Evolutionary conservation across 2,888 invertebrate species (phyloP).

Genomic region (Sycophila texana): DNA sequence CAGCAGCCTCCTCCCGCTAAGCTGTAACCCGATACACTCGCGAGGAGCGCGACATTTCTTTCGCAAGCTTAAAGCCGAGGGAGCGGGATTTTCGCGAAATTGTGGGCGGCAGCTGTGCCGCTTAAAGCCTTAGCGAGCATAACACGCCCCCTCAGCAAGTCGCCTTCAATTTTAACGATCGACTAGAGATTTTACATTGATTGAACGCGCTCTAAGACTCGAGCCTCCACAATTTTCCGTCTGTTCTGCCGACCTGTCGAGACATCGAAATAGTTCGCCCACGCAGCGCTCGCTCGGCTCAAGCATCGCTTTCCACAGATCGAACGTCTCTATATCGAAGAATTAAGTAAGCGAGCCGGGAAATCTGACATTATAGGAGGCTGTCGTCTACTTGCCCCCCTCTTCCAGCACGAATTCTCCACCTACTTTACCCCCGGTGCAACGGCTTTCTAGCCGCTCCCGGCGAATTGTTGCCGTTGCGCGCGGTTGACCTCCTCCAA

Average conservation of each 20-base stretch:
- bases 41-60: neutral
- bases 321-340: no score
- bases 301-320: neutral
- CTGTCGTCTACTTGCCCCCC: conserved; percentile 38
- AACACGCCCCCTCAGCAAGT: conserved; percentile 44
- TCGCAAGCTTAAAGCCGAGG: neutral
- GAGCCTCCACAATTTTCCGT: no score
- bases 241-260: no score
- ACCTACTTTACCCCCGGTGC: conserved; percentile 49
- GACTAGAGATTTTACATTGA: no score
- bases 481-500: conserved; percentile 62
- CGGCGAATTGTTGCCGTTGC: conserved; percentile 11
- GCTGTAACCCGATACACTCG: conserved; percentile 33
- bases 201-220: no score
- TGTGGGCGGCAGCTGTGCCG: conserved; percentile 18
- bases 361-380: conserved; percentile 26
- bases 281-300: no score
- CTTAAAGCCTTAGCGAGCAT: conserved; percentile 31
- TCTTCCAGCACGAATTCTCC: conserved; percentile 32
- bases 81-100: neutral
- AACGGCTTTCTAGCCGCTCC: conserved; percentile 56
- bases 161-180: neutral
- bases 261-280: no score
- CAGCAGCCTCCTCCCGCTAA: neutral
- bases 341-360: no score